Evolutionary conservation across 2,888 invertebrate species (phyloP), one percentile per base, ranked within the genome.

Genomic region (Cryptophagus acutangulus): DNA sequence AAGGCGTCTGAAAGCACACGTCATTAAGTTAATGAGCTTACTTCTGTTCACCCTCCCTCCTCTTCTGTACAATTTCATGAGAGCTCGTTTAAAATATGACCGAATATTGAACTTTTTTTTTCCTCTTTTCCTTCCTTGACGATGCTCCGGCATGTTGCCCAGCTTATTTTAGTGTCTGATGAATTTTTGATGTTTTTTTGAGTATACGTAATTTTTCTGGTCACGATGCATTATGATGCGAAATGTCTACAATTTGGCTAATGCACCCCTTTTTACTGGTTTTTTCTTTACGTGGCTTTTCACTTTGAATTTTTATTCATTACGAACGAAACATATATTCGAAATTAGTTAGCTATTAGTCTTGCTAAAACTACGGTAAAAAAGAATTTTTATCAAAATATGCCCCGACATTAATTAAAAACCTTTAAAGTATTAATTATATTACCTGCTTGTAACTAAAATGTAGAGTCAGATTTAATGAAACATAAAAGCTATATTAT

Each of bases 121-220:
- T 38, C 30, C 30, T 28, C 48, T 46, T 43, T 48, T 46, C 38
- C 43, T 51, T 38, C 30, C 30, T 28, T 33, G 39, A 45, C 48
- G 43, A 37, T 31, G 45, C 47, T n/a, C 26, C 31, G 43, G 51
- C 47, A 52, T 54, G 51, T 52, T 56, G 54, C 51, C 41, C 33
- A 46, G 56, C 54, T 52, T 58, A 54, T 55, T 58, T 55, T 54
- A 58, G 47, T 52, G 49, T 51, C 62, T 65, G 64, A 65, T 64
- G 65, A 63, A 63, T 63, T 62, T 61, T 62, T 65, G 62, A 64
- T 64, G 64, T 53, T 58, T 61, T 63, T 63, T 61, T 63, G 61
- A 62, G 58, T 57, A n/a, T n/a, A 51, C 55, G 51, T 48, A 49
- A 52, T 50, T 59, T 59, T 49, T 52, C 45, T 53, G 55, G 51